Evolutionary conservation across 2,113 vertebrate species (phyloP).

Genomic region (Pundamilia nyererei): DNA sequence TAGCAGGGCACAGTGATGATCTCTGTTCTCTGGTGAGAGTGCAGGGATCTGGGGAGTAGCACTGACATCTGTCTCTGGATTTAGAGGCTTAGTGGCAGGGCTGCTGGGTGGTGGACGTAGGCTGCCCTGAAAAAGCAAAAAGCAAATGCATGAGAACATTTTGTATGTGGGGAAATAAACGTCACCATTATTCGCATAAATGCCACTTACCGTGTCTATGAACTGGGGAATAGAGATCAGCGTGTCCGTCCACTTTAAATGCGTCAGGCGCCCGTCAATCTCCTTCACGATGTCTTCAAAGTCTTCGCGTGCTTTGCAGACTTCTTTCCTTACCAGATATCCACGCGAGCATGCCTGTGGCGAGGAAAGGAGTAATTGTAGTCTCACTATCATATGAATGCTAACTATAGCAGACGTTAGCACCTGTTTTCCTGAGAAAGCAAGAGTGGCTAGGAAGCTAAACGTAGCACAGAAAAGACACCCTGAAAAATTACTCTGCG

Average conservation of each 20-base stretch:
- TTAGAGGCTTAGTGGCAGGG: background rate
- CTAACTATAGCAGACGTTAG: background rate
- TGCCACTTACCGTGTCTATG: conserved; percentile 49
- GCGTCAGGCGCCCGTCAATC: conserved; percentile 74
- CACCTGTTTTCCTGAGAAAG: background rate
- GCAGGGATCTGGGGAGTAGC: background rate
- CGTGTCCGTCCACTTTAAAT: conserved; percentile 70
- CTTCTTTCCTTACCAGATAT: conserved; percentile 69
- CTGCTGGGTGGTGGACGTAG: background rate
- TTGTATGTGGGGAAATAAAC: background rate
- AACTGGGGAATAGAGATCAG: conserved; percentile 73
- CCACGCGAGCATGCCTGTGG: conserved; percentile 77
- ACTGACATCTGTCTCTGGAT: background rate
- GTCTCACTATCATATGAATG: background rate
- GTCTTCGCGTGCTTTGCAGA: conserved; percentile 65
- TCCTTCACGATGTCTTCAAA: conserved; percentile 80
- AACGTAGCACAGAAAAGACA: background rate
- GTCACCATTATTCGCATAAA: background rate
- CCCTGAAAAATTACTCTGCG: rapidly evolving
- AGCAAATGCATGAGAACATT: background rate
- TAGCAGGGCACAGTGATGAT: background rate
- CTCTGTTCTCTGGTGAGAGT: background rate
- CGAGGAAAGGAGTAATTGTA: background rate
- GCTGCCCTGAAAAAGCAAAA: background rate
- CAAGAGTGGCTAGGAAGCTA: background rate